phyloP scores from a whole-genome alignment of 2,888 invertebrate genomes.

The Amphipyra tragopoginis region DNA sequence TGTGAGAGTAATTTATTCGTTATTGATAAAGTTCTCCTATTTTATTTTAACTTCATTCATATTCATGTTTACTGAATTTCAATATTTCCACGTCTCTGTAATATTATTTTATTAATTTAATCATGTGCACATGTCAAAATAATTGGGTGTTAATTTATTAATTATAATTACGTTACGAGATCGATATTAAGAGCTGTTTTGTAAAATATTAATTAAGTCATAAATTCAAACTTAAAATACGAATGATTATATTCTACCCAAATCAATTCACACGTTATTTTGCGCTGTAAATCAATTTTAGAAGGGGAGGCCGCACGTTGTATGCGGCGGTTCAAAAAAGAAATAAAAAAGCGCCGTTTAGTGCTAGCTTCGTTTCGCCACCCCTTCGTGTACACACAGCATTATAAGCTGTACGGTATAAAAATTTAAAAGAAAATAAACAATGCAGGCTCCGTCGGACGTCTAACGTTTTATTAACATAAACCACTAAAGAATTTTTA shows the following conservation, averaged over 20 bases:
- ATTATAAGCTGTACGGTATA: constrained; percentile 66
- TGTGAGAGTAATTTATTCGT: constrained; percentile 34
- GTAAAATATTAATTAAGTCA: background rate
- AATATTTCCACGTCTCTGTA: constrained; percentile 3
- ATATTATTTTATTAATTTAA: constrained; percentile 7
- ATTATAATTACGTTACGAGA: background rate
- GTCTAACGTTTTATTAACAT: constrained; percentile 66
- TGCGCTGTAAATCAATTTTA: constrained; percentile 64
- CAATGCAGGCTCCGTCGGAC: constrained; percentile 60
- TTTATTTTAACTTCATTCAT: constrained; percentile 26
- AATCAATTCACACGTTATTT: constrained; percentile 36
- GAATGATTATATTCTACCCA: constrained; percentile 10
- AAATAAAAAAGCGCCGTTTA: constrained; percentile 60
- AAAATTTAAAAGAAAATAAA: constrained; percentile 77
- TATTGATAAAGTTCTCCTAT: constrained; percentile 19
- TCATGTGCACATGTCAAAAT: constrained; percentile 7
- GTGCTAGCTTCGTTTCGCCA: constrained; percentile 70
- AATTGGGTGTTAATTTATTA: constrained; percentile 9
- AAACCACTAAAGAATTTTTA: constrained; percentile 56
- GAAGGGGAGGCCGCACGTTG: constrained; percentile 61
- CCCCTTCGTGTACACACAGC: constrained; percentile 73
- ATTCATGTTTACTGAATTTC: constrained; percentile 18
- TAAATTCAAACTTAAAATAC: background rate
- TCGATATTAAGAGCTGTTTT: background rate
- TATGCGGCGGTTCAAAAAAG: constrained; percentile 64